Evolutionary conservation across 1,140 invertebrate genomes (phyloP), one percentile per base, ranked within the genome.

Genomic region (Panagrolaimus sp.): DNA sequence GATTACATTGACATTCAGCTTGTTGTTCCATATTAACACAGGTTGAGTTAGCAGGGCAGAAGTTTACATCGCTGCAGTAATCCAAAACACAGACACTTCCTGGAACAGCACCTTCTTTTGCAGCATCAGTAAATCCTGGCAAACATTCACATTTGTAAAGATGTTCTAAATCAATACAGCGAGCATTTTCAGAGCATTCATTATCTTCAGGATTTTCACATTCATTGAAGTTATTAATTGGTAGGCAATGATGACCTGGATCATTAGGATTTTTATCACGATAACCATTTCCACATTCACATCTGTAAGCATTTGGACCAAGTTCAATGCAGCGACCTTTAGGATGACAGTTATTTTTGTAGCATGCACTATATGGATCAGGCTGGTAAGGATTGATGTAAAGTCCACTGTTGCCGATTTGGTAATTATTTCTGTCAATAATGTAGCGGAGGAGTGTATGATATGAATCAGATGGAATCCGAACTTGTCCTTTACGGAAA

Each of bases 281-380:
- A 63, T 78, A 77, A 23, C 72, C 74, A 51, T 44, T 46, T 16
- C 48, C 70, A 63, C 79, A 81, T 57, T 77, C 73, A 62, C 79
- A 81, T 23, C 71, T 51, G 65, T 83, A 82, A 9, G 74, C 63
- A 63, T 80, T 72, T 31, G 71, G 73, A n/a, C 80, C 80, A n/a
- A 73, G 67, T 25, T 83, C 80, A 38, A 83, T 68, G 62, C 80
- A 82, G n/a, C 77, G 74, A 23, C 78, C 81, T 63, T 72, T 77
- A 20, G 79, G 77, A 70, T 83, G 79, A 63, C 80, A 82, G 14
- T 75, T 70, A 67, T 82, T 82, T 71, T 81, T 81, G 74, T 71
- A 83, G 65, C 80, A 82, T 61, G 81, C 74, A 27, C 73, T 78
- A 76, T 83, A 82, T 51, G 80, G 80, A 72, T 78, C 70, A 27